Evolutionary conservation across 2,888 invertebrate species (phyloP).

Genomic region (Coenonympha arcania): DNA sequence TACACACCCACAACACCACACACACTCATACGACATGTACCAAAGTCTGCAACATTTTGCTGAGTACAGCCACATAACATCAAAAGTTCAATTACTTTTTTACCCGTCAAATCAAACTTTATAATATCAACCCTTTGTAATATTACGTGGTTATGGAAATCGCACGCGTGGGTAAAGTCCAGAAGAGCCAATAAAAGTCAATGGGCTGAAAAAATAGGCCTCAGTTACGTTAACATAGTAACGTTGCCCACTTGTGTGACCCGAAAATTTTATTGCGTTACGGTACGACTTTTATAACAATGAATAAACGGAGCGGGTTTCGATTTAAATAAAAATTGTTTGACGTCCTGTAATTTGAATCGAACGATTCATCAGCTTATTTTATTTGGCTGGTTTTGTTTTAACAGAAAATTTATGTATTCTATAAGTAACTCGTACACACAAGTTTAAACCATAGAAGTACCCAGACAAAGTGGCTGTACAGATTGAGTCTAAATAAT

Average conservation of each 20-base stretch:
- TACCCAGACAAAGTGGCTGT: background rate
- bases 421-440: too few species aligned
- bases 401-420: too few species aligned
- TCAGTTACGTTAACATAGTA: slow-evolving; percentile 24
- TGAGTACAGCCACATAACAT: too few species aligned
- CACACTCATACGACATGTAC: too few species aligned
- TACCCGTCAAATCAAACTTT: slow-evolving; percentile 21
- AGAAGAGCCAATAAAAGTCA: slow-evolving; percentile 31
- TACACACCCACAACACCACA: too few species aligned
- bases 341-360: slow-evolving; percentile 2
- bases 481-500: too few species aligned
- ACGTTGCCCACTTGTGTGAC: slow-evolving; percentile 25
- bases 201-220: slow-evolving; percentile 28
- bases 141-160: slow-evolving; percentile 25
- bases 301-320: background rate
- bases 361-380: background rate
- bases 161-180: slow-evolving; percentile 22
- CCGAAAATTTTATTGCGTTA: slow-evolving; percentile 18
- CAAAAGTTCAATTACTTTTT: too few species aligned
- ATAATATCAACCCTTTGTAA: background rate
- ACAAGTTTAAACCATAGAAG: background rate
- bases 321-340: slow-evolving; percentile 7
- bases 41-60: too few species aligned
- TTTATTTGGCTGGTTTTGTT: slow-evolving; percentile 2
- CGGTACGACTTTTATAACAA: slow-evolving; percentile 8